Evolutionary conservation across 1,140 invertebrate species (phyloP).

Genomic region (Diorhabda sublineata): DNA sequence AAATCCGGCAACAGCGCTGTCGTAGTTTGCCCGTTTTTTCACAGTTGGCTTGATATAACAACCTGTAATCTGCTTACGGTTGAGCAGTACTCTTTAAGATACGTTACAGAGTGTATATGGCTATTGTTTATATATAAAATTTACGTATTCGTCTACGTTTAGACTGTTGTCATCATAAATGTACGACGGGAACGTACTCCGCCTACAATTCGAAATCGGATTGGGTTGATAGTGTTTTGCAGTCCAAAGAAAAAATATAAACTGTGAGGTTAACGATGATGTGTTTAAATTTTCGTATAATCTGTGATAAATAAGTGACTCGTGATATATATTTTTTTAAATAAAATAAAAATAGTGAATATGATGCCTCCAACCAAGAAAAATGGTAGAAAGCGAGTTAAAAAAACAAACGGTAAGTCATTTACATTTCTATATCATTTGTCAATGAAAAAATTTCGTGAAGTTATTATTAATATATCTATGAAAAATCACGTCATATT

Average conservation of each 20-base stretch:
- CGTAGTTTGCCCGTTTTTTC: constrained; percentile 26
- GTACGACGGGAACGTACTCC: constrained; percentile 17
- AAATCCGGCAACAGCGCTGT: not conserved
- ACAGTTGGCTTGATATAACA: constrained; percentile 29
- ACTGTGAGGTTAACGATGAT: constrained; percentile 5
- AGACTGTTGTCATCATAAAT: not conserved
- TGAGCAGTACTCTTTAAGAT: constrained; percentile 21
- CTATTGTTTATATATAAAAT: too few species aligned
- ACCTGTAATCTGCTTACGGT: constrained; percentile 32
- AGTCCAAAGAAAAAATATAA: not conserved
- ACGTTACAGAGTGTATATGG: constrained; percentile 10
- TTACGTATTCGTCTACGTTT: too few species aligned
- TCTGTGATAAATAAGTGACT: constrained; percentile 27
- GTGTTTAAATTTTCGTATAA: constrained; percentile 12
- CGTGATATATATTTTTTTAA: not conserved
- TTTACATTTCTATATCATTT: not conserved
- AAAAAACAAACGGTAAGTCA: constrained; percentile 33
- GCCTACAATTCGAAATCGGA: constrained; percentile 9
- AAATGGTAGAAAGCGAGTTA: constrained; percentile 32
- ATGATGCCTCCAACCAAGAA: constrained; percentile 31
- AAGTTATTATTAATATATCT: too few species aligned
- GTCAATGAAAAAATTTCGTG: too few species aligned
- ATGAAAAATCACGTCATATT: too few species aligned
- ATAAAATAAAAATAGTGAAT: not conserved
- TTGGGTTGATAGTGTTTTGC: constrained; percentile 15